These are phyloP conservation scores for Stenichneumon culpator DNA, from an alignment of 2,888 invertebrate genomes.

Conservation along the genomic window DNA sequence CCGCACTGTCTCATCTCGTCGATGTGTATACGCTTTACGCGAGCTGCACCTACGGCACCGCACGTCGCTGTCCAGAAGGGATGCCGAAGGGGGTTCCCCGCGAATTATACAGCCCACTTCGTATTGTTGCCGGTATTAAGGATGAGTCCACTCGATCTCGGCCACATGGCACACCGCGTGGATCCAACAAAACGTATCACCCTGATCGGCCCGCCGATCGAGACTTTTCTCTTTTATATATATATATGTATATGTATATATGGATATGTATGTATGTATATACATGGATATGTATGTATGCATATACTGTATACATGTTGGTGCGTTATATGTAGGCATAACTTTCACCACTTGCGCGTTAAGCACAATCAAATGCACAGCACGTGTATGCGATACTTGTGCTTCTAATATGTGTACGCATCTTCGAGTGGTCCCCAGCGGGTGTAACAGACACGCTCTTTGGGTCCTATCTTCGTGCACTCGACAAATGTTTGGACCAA, in stretches of 20 bases:
- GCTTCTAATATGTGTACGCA: background rate
- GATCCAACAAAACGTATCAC: slow-evolving; percentile 39
- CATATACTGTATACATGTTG: background rate
- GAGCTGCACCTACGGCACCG: background rate
- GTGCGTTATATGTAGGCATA: slow-evolving; percentile 54
- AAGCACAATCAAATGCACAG: slow-evolving; percentile 59
- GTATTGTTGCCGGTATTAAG: slow-evolving; percentile 81
- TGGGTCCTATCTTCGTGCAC: background rate
- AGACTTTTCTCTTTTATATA: slow-evolving; percentile 24
- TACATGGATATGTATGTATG: too few species aligned
- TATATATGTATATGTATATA: background rate
- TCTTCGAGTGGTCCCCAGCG: slow-evolving; percentile 50
- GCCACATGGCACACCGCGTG: slow-evolving; percentile 80
- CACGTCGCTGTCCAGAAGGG: slow-evolving; percentile 44
- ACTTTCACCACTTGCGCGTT: slow-evolving; percentile 70
- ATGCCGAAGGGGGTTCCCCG: slow-evolving; percentile 61
- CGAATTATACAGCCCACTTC: slow-evolving; percentile 72
- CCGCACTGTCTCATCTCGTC: background rate
- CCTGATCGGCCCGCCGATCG: slow-evolving; percentile 17
- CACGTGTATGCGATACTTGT: slow-evolving; percentile 50
- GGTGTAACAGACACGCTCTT: slow-evolving; percentile 23
- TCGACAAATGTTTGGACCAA: slow-evolving; percentile 65
- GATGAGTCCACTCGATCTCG: slow-evolving; percentile 83
- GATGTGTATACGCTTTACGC: slow-evolving; percentile 14
- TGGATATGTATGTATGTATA: too few species aligned